phyloP scores from a whole-genome alignment of 2,797 vertebrate genomes.

The Perdix hodgsoniae region DNA sequence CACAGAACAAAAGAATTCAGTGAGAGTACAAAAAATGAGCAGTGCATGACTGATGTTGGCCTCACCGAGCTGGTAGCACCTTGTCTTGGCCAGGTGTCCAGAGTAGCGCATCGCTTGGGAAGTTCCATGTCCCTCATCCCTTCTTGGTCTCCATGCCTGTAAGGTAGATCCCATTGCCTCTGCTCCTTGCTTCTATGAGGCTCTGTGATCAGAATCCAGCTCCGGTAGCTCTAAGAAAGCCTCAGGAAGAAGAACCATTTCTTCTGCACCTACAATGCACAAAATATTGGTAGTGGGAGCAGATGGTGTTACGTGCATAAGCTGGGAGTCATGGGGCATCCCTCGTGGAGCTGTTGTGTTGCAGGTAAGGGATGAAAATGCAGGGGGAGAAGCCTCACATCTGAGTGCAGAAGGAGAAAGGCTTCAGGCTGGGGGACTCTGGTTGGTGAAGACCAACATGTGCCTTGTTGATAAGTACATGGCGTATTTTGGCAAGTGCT shows the following conservation, averaged over 20 bases:
- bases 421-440: neutral
- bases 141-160: neutral
- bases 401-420: neutral
- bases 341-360: fast-evolving
- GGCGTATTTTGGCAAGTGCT: neutral
- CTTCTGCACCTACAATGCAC: neutral
- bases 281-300: fast-evolving
- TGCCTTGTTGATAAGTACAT: neutral
- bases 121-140: neutral
- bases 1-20: constrained; percentile 14
- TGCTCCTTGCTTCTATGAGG: neutral
- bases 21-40: neutral
- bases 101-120: neutral
- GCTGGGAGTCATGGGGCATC: fast-evolving
- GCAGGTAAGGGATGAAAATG: neutral
- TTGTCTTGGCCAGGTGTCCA: fast-evolving
- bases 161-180: neutral
- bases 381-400: neutral
- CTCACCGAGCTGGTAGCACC: neutral
- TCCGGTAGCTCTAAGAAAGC: neutral
- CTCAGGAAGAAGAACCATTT: neutral
- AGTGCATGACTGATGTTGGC: fast-evolving
- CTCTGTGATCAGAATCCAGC: neutral
- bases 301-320: neutral
- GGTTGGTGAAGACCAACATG: fast-evolving